Conservation (phyloP, 1,140 invertebrate genomes). For the Papilio glaucus region DNA sequence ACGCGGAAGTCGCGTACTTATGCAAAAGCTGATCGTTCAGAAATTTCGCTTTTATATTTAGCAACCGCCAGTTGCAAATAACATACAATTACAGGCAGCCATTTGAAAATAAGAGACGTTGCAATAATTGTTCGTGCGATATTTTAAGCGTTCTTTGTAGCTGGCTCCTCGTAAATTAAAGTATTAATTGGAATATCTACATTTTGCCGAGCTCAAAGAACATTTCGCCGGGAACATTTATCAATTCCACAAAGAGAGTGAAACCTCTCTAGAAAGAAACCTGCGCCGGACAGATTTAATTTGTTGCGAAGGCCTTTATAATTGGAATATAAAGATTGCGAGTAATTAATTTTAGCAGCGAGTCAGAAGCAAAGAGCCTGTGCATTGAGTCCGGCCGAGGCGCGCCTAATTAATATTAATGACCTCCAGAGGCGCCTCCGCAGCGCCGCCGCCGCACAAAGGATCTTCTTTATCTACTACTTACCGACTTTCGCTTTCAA, state of each 20-base stretch:
- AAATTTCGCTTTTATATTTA: slow-evolving; percentile 77
- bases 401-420: slow-evolving; percentile 83
- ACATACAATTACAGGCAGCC: slow-evolving; percentile 75
- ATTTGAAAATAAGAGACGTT: slow-evolving; percentile 58
- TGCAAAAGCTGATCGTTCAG: slow-evolving; percentile 73
- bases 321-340: slow-evolving; percentile 83
- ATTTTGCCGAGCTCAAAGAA: slow-evolving; percentile 77
- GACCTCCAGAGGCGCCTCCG: slow-evolving; percentile 68
- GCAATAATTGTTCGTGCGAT: slow-evolving; percentile 59
- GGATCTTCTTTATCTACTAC: slow-evolving; percentile 64
- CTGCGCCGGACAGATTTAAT: slow-evolving; percentile 83
- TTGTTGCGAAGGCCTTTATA: slow-evolving; percentile 83
- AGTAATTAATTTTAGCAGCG: slow-evolving; percentile 83
- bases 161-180: slow-evolving; percentile 61
- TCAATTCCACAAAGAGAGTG: slow-evolving; percentile 82
- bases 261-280: slow-evolving; percentile 80
- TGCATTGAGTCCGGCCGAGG: slow-evolving; percentile 67
- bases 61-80: slow-evolving; percentile 56
- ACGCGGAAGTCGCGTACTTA: slow-evolving; percentile 79
- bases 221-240: slow-evolving; percentile 77
- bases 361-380: slow-evolving; percentile 80
- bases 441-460: slow-evolving; percentile 52
- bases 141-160: slow-evolving; percentile 47
- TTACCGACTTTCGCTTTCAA: slow-evolving; percentile 44
- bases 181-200: slow-evolving; percentile 79